Evolutionary conservation across 2,797 vertebrate genomes (phyloP).

Genomic region (Carapus acus): DNA sequence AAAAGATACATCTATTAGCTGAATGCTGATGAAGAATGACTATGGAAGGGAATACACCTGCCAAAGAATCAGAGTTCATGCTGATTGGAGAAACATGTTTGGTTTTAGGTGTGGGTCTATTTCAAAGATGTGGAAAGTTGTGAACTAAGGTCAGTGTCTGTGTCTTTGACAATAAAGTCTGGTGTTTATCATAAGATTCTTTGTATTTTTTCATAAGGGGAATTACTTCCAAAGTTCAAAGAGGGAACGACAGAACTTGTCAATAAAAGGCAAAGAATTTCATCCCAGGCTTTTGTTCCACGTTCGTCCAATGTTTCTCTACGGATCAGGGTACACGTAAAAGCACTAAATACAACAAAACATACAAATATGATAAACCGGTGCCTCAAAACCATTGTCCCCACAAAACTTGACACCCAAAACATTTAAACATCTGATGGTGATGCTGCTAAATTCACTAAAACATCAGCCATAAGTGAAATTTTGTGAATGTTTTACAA

Average conservation of each 20-base stretch:
- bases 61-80: constrained; percentile 28
- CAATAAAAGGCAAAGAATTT: not conserved
- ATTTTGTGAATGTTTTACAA: no score
- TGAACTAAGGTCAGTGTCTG: constrained; percentile 3
- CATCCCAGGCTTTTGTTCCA: no score
- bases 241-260: not conserved
- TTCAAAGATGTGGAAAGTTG: constrained; percentile 9
- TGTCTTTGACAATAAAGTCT: constrained; percentile 10
- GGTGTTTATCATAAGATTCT: not conserved
- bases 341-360: no score
- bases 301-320: no score
- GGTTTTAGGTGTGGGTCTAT: not conserved
- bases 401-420: no score
- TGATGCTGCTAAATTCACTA: no score
- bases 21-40: constrained; percentile 22
- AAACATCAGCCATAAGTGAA: no score
- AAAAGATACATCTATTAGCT: constrained; percentile 50
- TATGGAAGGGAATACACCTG: constrained; percentile 5
- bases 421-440: no score
- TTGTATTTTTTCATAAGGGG: constrained; percentile 12
- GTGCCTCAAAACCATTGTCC: no score
- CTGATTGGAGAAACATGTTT: constrained; percentile 27
- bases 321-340: no score
- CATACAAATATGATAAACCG: no score
- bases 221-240: constrained; percentile 12